Conservation (phyloP, 1,140 invertebrate genomes). For the Antheraea pernyi region DNA sequence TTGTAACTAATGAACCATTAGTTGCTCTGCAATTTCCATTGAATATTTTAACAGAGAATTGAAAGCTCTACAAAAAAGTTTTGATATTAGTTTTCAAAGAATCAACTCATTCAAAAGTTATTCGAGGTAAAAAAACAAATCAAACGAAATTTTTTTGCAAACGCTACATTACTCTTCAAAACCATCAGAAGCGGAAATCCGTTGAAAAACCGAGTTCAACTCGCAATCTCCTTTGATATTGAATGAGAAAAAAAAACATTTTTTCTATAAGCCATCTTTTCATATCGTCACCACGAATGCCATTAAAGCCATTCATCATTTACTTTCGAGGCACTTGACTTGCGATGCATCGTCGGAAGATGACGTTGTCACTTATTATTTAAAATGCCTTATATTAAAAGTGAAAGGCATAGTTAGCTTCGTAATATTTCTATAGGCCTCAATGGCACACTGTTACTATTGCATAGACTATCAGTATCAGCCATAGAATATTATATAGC, state of each 20-base stretch:
- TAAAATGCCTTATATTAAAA: neutral
- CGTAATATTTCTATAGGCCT: too few relatives aligned
- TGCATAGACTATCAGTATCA: too few relatives aligned
- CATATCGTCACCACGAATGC: neutral
- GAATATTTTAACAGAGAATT: too few relatives aligned
- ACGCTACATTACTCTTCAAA: conserved; percentile 4
- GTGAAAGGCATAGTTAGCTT: too few relatives aligned
- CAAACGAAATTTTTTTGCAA: neutral
- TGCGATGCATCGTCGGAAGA: neutral
- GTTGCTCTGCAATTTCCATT: too few relatives aligned
- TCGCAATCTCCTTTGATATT: conserved; percentile 17
- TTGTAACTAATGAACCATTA: too few relatives aligned
- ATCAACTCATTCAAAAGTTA: too few relatives aligned
- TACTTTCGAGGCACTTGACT: neutral
- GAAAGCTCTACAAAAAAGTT: too few relatives aligned
- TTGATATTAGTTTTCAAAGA: too few relatives aligned
- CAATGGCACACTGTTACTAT: too few relatives aligned
- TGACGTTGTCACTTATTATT: neutral
- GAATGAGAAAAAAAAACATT: conserved; percentile 23
- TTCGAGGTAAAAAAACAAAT: too few relatives aligned
- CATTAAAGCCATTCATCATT: conserved; percentile 23
- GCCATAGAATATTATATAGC: too few relatives aligned
- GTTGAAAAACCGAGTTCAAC: conserved; percentile 30
- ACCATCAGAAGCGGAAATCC: conserved; percentile 21
- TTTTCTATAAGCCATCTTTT: conserved; percentile 24